These are phyloP conservation scores for Rhysida immarginata DNA, from an alignment of 1,140 invertebrate species.

Conservation along the genomic window DNA sequence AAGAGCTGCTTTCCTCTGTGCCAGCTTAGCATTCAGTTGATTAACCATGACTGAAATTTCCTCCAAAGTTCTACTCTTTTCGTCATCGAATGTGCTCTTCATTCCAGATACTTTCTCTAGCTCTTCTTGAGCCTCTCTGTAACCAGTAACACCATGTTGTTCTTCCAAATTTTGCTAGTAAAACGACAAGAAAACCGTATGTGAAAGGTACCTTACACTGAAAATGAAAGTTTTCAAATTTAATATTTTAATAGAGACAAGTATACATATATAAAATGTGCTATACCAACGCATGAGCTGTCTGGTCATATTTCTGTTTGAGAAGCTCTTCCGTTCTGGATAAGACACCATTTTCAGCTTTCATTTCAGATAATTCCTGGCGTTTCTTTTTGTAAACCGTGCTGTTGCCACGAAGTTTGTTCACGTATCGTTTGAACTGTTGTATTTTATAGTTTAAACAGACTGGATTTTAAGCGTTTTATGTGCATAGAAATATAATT, in stretches of 20 bases:
- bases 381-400: slow-evolving; percentile 61
- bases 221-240: no score
- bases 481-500: no score
- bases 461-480: no score
- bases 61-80: slow-evolving; percentile 39
- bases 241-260: no score
- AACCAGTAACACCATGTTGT: slow-evolving; percentile 36
- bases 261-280: no score
- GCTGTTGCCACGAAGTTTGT: slow-evolving; percentile 56
- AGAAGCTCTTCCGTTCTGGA: slow-evolving; percentile 46
- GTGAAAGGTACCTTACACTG: no score
- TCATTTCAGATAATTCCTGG: slow-evolving; percentile 49
- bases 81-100: slow-evolving; percentile 39
- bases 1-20: slow-evolving; percentile 39
- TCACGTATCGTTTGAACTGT: slow-evolving; percentile 61
- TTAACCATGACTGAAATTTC: slow-evolving; percentile 40
- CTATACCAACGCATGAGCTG: slow-evolving; percentile 34
- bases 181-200: no score
- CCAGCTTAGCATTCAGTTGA: slow-evolving; percentile 39
- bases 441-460: neutral
- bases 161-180: slow-evolving; percentile 24
- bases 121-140: slow-evolving; percentile 35
- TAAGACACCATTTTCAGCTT: slow-evolving; percentile 50
- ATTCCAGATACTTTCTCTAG: slow-evolving; percentile 40
- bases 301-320: slow-evolving; percentile 30